Base-by-base conservation (phyloP, 2,797 vertebrate genomes). In the Chiroxiphia lanceolata region DNA sequence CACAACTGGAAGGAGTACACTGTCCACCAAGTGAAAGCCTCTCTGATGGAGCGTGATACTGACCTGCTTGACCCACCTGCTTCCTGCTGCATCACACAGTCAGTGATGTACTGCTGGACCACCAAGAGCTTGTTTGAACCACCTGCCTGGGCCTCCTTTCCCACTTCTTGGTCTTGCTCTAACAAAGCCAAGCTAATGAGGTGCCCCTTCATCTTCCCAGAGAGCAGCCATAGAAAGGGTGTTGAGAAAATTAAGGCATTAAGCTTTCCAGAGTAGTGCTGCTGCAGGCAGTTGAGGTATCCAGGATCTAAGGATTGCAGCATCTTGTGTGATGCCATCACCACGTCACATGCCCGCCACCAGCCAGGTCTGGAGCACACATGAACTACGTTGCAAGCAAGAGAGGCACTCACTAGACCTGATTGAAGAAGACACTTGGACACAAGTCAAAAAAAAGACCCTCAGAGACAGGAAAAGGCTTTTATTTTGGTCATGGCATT, bases 281-380 rank as follows among this genome's bases (percentile, higher is more conserved):
- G 34, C 78, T 79, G 76, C 48, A 61, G 34, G 21, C 27, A 38
- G 10, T 9, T 74, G 54, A 48, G 23, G 14, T 45, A 27, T 44
- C n/a, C 29, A 18, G 63, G 50, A 22, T 84, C 42, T 71, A 53
- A 25, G 23, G 29, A 33, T 53, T 68, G 59, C 36, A 67, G 38
- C 59, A 47, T 54, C 51, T 69, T 12, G 1, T 53, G 59, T 69
- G 70, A 25, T 65, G 54, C 59, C 31, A 84, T 70, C 20, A 51
- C 38, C 27, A 45, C 0, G 0, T 69, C 47, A 26, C 17, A 7
- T 15, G 7, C 9, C 8, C 6, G 6, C 15, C 0, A 3, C 27
- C n/a, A 53, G 64, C 48, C 47, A 44, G 33, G 29, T 33, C 54
- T 82, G 78, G 42, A 86, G 54, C 38, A 54, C 33, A 59, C 1